Evolutionary conservation across 1,140 invertebrate genomes (phyloP).

Genomic region (Eupristina koningsbergeri): DNA sequence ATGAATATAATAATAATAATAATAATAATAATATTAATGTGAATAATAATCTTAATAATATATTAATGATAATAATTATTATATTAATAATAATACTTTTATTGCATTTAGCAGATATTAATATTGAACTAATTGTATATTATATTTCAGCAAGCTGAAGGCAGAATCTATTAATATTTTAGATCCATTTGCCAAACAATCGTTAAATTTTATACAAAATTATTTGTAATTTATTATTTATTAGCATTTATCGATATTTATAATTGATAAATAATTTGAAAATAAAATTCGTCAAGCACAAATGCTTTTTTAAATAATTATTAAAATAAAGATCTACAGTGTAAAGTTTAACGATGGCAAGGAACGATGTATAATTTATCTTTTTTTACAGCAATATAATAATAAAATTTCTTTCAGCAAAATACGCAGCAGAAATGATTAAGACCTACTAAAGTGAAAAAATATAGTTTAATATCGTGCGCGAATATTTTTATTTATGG

Average conservation of each 20-base stretch:
- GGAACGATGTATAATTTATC: neutral
- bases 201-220: constrained; percentile 35
- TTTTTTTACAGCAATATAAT: constrained; percentile 41
- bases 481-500: neutral
- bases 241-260: no score
- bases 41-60: constrained; percentile 2
- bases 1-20: neutral
- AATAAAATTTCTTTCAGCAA: constrained; percentile 25
- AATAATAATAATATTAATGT: neutral
- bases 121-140: constrained; percentile 1
- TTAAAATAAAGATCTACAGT: neutral
- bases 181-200: neutral
- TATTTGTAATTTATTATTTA: no score
- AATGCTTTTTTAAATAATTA: neutral
- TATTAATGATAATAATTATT: neutral
- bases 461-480: neutral
- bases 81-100: constrained; percentile 11
- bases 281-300: neutral
- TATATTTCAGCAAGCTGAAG: constrained; percentile 36
- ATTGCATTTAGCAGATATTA: constrained; percentile 25
- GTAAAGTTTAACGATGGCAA: constrained; percentile 15
- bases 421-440: neutral
- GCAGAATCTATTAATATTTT: neutral
- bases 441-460: neutral
- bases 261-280: neutral